Evolutionary conservation across 2,113 vertebrate species (phyloP).

Genomic region (Takifugu flavidus): DNA sequence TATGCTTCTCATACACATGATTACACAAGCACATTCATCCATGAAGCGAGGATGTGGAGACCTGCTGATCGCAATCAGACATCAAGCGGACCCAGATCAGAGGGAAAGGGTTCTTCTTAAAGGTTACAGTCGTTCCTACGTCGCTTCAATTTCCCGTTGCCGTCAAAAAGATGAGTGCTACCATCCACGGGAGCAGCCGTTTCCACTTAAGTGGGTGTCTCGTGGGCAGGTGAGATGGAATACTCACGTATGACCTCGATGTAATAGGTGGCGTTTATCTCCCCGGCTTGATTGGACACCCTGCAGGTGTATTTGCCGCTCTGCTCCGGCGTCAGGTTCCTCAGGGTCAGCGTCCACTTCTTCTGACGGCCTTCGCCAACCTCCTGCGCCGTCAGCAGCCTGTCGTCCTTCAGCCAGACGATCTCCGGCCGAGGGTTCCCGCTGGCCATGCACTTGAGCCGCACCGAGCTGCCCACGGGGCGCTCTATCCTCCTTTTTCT

Average conservation of each 20-base stretch:
- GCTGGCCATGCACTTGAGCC: conserved; percentile 91
- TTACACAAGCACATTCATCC: conserved; percentile 61
- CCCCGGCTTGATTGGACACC: conserved; percentile 88
- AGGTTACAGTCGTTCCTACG: conserved; percentile 25
- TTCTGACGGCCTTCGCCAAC: conserved; percentile 87
- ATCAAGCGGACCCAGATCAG: conserved; percentile 30
- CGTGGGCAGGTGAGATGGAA: not conserved
- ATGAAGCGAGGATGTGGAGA: conserved; percentile 39
- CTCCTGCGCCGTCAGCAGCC: conserved; percentile 81
- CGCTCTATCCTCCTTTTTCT: conserved; percentile 91
- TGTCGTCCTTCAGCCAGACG: conserved; percentile 91
- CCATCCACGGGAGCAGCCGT: conserved; percentile 1
- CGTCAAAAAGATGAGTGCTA: conserved; percentile 2
- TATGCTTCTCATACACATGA: conserved; percentile 63
- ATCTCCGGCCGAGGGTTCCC: conserved; percentile 92
- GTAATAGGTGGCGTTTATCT: conserved; percentile 98
- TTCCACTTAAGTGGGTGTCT: not conserved
- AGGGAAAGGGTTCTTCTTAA: conserved; percentile 23
- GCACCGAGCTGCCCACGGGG: conserved; percentile 92
- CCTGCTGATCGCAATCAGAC: conserved; percentile 51
- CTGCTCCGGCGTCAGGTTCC: conserved; percentile 88
- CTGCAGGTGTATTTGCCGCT: conserved; percentile 96
- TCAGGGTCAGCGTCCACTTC: conserved; percentile 94
- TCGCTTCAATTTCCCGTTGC: conserved; percentile 15
- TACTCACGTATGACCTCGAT: conserved; percentile 98